These are phyloP conservation scores for Akabosia matsudoensis DNA, from an alignment of 1,140 invertebrate genomes.

Conservation along the genomic window DNA sequence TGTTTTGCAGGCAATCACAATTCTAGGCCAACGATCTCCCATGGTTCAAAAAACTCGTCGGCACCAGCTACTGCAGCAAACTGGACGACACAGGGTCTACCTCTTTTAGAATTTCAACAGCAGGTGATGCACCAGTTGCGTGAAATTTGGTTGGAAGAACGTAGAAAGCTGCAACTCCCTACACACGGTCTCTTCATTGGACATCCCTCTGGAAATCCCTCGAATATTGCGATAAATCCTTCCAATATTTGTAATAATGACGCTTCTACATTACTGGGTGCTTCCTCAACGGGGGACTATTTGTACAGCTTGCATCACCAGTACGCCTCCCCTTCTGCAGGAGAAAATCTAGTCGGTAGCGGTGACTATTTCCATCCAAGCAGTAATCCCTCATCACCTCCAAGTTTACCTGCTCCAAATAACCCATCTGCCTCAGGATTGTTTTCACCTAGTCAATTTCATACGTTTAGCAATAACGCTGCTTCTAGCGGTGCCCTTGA, in stretches of 20 bases:
- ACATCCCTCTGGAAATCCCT: background rate
- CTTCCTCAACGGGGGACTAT: background rate
- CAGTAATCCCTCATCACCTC: background rate
- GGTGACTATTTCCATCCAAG: background rate
- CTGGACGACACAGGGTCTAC: conserved; percentile 36
- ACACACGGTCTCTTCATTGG: background rate
- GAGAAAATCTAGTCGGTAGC: background rate
- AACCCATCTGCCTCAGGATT: background rate
- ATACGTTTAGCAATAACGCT: background rate
- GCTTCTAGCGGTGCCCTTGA: background rate
- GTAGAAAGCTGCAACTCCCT: conserved; percentile 30
- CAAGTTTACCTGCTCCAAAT: background rate
- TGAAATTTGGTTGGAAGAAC: conserved; percentile 43
- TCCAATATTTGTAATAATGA: background rate
- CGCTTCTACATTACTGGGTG: background rate
- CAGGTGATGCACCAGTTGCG: conserved; percentile 38
- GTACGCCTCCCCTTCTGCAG: background rate
- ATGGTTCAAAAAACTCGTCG: background rate
- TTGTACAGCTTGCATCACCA: background rate
- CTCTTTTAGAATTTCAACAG: conserved; percentile 37
- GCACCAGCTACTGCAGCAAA: background rate
- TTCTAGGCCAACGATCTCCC: conserved; percentile 4
- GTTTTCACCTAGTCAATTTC: background rate
- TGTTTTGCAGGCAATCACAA: background rate
- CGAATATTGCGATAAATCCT: background rate